Conservation (phyloP, 2,888 invertebrate species). For the Eupeodes latifasciatus region DNA sequence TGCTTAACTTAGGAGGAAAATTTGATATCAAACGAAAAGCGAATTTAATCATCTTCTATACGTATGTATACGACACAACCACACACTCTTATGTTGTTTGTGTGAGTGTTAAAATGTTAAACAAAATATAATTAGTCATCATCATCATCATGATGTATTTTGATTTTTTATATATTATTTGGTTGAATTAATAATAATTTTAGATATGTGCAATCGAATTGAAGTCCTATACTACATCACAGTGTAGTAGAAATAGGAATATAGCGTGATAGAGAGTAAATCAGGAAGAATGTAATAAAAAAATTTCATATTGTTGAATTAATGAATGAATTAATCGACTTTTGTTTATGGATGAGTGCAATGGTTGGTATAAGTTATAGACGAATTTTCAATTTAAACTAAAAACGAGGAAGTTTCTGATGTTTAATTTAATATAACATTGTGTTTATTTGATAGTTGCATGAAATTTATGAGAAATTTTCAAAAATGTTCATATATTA, state of each 20-base stretch:
- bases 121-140: slow-evolving; percentile 46
- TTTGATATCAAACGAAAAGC: slow-evolving; percentile 53
- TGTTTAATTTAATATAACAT: no score
- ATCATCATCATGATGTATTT: slow-evolving; percentile 21
- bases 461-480: no score
- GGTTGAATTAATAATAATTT: slow-evolving; percentile 48
- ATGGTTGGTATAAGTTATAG: neutral
- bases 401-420: neutral
- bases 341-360: neutral
- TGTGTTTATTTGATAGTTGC: no score
- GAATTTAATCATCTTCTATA: slow-evolving; percentile 64
- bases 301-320: slow-evolving; percentile 28
- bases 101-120: neutral
- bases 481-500: no score
- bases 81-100: slow-evolving; percentile 32
- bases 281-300: slow-evolving; percentile 54
- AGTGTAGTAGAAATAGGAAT: neutral
- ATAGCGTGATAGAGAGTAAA: slow-evolving; percentile 34
- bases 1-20: slow-evolving; percentile 33
- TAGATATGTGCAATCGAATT: slow-evolving; percentile 33
- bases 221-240: slow-evolving; percentile 5
- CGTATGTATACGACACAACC: neutral
- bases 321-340: slow-evolving; percentile 37
- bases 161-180: slow-evolving; percentile 42
- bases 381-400: neutral